These are phyloP conservation scores for Lampropteryx suffumata DNA, from an alignment of 2,888 invertebrate species.

Conservation along the genomic window DNA sequence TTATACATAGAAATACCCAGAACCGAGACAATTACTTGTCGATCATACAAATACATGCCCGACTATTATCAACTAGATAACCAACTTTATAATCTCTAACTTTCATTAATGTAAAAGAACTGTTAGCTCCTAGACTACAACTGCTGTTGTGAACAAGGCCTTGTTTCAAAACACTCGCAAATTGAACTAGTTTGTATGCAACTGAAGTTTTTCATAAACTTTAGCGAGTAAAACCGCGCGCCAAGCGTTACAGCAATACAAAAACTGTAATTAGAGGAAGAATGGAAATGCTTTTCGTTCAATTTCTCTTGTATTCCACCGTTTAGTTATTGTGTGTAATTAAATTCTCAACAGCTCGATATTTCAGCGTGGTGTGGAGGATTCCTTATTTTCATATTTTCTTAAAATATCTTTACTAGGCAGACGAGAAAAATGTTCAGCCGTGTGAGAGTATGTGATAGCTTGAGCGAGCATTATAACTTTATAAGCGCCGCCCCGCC, in stretches of 20 bases:
- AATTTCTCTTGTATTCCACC: constrained; percentile 48
- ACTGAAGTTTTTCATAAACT: constrained; percentile 69
- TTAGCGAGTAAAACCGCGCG: constrained; percentile 53
- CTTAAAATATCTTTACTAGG: constrained; percentile 8
- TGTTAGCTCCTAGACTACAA: constrained; percentile 31
- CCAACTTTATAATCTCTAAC: too few species aligned
- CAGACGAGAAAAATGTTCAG: constrained; percentile 7
- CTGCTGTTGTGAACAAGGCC: constrained; percentile 26
- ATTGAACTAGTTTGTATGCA: constrained; percentile 67
- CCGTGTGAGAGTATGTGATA: constrained; percentile 12
- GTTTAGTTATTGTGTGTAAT: constrained; percentile 54
- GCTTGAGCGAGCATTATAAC: constrained; percentile 9
- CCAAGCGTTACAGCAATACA: constrained; percentile 50
- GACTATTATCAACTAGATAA: too few species aligned
- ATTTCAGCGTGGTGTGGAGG: constrained; percentile 2
- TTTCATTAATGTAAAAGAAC: background rate
- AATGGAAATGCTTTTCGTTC: constrained; percentile 59
- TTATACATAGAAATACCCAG: too few species aligned
- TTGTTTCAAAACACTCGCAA: constrained; percentile 55
- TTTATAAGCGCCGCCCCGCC: constrained; percentile 8
- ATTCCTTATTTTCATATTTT: background rate
- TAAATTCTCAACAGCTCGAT: constrained; percentile 53
- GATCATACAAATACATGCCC: too few species aligned
- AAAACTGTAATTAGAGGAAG: constrained; percentile 69
- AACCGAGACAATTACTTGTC: too few species aligned